Percentiles rank a stretch among this genome's conserved stretches.
phyloP scores from a whole-genome alignment of 1,140 invertebrate species.

The Hirudo medicinalis region DNA sequence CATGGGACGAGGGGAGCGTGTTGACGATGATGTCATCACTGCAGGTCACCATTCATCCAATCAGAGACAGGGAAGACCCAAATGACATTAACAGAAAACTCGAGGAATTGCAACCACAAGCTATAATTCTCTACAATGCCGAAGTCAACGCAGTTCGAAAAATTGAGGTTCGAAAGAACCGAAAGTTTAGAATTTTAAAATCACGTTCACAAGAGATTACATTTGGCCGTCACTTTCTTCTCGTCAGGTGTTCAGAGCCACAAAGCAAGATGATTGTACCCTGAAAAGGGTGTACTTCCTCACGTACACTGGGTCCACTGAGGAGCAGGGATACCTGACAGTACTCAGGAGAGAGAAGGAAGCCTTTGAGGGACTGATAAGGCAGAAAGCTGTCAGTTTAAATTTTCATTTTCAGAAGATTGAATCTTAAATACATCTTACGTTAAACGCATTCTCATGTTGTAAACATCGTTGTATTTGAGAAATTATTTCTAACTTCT shows the following conservation, averaged over 20 bases:
- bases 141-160: slow-evolving; percentile 73
- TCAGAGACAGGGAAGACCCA: slow-evolving; percentile 35
- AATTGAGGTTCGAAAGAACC: slow-evolving; percentile 53
- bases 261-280: slow-evolving; percentile 20
- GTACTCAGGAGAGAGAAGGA: slow-evolving; percentile 76
- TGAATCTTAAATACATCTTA: too few relatives aligned
- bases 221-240: not conserved
- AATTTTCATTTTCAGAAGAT: not conserved
- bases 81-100: slow-evolving; percentile 32
- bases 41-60: slow-evolving; percentile 35
- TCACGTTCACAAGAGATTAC: too few relatives aligned
- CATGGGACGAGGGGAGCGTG: slow-evolving; percentile 23
- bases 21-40: slow-evolving; percentile 27
- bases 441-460: too few relatives aligned
- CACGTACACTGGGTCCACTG: slow-evolving; percentile 74
- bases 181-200: too few relatives aligned
- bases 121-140: slow-evolving; percentile 77
- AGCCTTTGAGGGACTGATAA: slow-evolving; percentile 74
- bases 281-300: slow-evolving; percentile 64
- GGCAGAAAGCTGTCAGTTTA: slow-evolving; percentile 64
- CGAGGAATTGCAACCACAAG: slow-evolving; percentile 54
- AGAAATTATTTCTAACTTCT: too few relatives aligned
- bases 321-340: slow-evolving; percentile 67
- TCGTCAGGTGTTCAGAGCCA: slow-evolving; percentile 54
- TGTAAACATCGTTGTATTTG: too few relatives aligned